Percentiles rank a stretch among this genome's conserved stretches.
phyloP scores from a whole-genome alignment of 2,113 vertebrate species.

The Silurus glanis region DNA sequence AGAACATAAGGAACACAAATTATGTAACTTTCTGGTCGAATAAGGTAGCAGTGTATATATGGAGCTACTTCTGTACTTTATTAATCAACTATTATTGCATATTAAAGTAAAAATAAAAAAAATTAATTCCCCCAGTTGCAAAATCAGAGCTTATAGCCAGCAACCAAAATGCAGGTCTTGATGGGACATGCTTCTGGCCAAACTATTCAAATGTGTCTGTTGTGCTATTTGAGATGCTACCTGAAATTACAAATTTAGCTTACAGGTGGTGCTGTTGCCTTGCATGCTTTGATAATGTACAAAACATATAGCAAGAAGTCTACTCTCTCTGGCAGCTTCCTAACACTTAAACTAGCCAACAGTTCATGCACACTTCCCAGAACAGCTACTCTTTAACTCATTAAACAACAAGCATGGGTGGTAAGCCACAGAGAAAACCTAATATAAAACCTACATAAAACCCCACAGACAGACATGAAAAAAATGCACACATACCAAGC shows the following conservation, averaged over 20 bases:
- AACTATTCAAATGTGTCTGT: background rate
- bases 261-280: slow-evolving; percentile 76
- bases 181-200: background rate
- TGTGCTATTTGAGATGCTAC: background rate
- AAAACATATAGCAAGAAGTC: background rate
- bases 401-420: background rate
- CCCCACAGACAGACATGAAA: background rate
- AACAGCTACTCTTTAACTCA: background rate
- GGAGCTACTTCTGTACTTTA: background rate
- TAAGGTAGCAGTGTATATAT: background rate
- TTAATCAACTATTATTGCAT: background rate
- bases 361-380: background rate
- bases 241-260: slow-evolving; percentile 62
- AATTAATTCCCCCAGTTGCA: background rate
- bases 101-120: background rate
- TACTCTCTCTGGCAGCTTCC: background rate
- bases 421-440: background rate
- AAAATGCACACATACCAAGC: slow-evolving; percentile 66
- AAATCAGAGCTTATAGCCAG: background rate
- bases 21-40: background rate
- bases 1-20: background rate
- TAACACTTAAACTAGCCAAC: background rate
- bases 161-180: background rate
- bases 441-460: background rate
- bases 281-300: slow-evolving; percentile 22